These are phyloP conservation scores for Esox niger DNA, from an alignment of 2,113 vertebrate genomes.

Conservation along the genomic window DNA sequence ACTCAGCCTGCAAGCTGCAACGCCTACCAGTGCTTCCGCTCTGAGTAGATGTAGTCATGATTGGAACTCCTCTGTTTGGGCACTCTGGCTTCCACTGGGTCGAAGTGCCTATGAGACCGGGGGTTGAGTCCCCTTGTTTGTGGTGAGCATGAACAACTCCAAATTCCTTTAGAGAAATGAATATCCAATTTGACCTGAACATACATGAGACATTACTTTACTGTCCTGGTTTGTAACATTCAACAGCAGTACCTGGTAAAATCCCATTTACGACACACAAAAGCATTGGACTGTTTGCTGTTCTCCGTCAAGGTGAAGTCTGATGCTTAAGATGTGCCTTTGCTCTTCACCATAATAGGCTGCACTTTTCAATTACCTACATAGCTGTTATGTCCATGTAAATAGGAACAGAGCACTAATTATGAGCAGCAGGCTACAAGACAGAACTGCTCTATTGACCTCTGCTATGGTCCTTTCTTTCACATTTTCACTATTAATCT, in stretches of 20 bases:
- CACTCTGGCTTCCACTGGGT: not conserved
- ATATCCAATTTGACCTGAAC: not conserved
- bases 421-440: conserved; percentile 31
- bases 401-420: conserved; percentile 37
- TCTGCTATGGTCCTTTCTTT: not conserved
- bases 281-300: not conserved
- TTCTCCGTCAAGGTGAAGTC: not conserved
- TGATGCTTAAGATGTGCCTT: not conserved
- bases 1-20: conserved; percentile 29
- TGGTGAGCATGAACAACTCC: too few species aligned
- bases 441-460: conserved; percentile 10
- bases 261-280: not conserved
- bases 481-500: not conserved
- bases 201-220: not conserved
- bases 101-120: not conserved
- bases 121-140: not conserved
- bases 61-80: not conserved
- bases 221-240: too few species aligned
- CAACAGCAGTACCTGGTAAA: too few species aligned
- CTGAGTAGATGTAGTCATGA: not conserved
- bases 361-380: conserved; percentile 46
- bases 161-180: not conserved
- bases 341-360: conserved; percentile 25
- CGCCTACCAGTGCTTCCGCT: not conserved
- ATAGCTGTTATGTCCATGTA: conserved; percentile 12